Base-by-base conservation (phyloP, 2,888 invertebrate species). In the Drosophila hawaiiensis region DNA sequence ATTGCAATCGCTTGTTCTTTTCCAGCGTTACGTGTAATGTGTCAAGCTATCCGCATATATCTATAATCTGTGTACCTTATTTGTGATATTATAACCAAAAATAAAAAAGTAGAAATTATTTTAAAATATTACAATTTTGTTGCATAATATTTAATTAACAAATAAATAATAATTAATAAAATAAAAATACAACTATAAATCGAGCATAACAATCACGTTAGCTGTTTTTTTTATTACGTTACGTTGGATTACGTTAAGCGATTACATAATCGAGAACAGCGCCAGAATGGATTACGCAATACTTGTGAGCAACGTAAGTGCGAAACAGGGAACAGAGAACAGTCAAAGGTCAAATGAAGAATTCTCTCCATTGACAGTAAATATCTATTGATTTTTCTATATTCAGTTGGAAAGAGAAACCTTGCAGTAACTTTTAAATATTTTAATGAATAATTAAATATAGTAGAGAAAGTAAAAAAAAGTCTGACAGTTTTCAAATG, bases 11-110 rank as follows among this genome's bases (percentile, higher is more conserved):
- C 19, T 53, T 53, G n/a, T 68, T 59, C 29, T 56, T 61, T 68
- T 59, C 4, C 77, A 90, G 90, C 76, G 62, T 76, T 62, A 71
- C 73, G 87, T 80, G 84, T 84, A 68, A 68, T 79, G 83, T 81
- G 69, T 69, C 39, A 74, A 80, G 67, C 76, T 72, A 69, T 54
- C 47, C 22, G 49, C 61, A 76, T 70, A 74, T 76, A 84, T 88
- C 78, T 74, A 74, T 74, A 74, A 90, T 87, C 85, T 80, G 88
- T 83, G 91, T 91, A 90, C 90, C 90, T 91, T 85, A 76, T 90
- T 90, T 91, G 90, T 91, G 91, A 91, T 91, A 90, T 83, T 80
- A 83, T 89, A 89, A 89, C 83, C 74, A 56, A 86, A 68, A 68
- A 52, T 53, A 50, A 62, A 53, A 60, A 49, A 29, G 28, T 50